Evolutionary conservation across 2,888 invertebrate species (phyloP), one percentile per base, ranked within the genome.

Genomic region (Biston stratarius): DNA sequence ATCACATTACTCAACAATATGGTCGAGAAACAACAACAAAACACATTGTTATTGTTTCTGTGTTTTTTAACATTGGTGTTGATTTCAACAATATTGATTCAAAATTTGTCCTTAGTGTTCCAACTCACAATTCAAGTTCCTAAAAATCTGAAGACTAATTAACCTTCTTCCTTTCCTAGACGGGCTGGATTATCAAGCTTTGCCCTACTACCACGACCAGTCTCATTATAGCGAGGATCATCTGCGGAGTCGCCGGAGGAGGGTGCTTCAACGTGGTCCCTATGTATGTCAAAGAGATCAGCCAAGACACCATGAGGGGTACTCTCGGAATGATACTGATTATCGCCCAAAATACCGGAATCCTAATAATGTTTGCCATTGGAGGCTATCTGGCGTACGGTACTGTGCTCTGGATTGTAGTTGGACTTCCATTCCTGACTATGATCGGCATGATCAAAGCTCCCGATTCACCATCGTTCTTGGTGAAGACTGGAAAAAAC

Each of bases 391-490:
- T 88, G 48, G 73, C 79, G 11, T 89, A 88, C 62, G 70, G 80
- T 38, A 77, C 77, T 0, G 80, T 87, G 3, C 55, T 88, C 9
- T 86, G 82, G 74, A 64, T 82, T 0, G 77, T 79, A 1, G 55
- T 84, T 1, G 71, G 70, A 14, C 11, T 86, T 7, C 83, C 86
- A 0, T 40, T 85, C 5, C 0, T 85, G 6, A 79, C 77, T 2
- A 69, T 80, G 1, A 15, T 82, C 0, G 40, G 82, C 10, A 80
- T 89, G 71, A 38, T 85, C n/a, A 81, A 75, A 57, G 84, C 85
- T 47, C 91, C 91, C 1, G 90, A 91, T 61, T 87, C 91, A 0
- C 91, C 91, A 15, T 79, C 84, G 3, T 89, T 77, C 60, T 72
- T 89, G 44, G 77, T 90, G 0, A 89, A 88, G 45, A 72, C 72